Evolutionary conservation across 2,888 invertebrate genomes (phyloP).

Genomic region (Pseudanteris insignis): DNA sequence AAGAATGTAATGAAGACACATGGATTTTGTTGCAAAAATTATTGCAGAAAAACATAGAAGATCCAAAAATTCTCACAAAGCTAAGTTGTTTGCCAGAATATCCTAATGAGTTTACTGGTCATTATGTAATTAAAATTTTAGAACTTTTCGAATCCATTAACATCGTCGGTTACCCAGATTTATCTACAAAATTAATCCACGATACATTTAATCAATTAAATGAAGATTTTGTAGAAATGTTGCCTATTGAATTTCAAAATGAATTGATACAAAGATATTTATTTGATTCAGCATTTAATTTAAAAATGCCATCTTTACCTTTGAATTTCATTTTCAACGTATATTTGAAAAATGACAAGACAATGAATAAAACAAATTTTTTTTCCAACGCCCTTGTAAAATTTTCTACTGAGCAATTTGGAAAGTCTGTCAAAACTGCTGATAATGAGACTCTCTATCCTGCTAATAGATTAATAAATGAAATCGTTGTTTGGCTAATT

Average conservation of each 20-base stretch:
- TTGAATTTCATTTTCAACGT: background rate
- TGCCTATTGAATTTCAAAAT: constrained; percentile 50
- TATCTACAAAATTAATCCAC: background rate
- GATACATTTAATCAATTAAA: background rate
- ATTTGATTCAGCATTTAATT: constrained; percentile 14
- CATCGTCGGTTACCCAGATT: constrained; percentile 1
- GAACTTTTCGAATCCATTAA: constrained; percentile 28
- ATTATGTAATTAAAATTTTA: constrained; percentile 43
- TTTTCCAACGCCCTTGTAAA: background rate
- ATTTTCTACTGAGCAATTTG: background rate
- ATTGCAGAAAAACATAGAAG: constrained; percentile 41
- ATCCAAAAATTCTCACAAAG: constrained; percentile 24
- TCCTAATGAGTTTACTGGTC: constrained; percentile 44
- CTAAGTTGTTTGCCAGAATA: constrained; percentile 5
- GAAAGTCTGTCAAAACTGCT: background rate
- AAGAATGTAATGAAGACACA: constrained; percentile 32
- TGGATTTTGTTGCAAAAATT: constrained; percentile 48
- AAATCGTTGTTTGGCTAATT: no score
- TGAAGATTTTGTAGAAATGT: background rate
- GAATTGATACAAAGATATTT: constrained; percentile 48
- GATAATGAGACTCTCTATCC: no score
- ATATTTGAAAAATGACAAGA: background rate
- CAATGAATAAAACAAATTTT: background rate
- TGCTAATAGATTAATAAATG: no score
- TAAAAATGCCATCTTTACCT: background rate